These are phyloP conservation scores for Dasypogon diadema DNA, from an alignment of 2,888 invertebrate species.

Conservation along the genomic window DNA sequence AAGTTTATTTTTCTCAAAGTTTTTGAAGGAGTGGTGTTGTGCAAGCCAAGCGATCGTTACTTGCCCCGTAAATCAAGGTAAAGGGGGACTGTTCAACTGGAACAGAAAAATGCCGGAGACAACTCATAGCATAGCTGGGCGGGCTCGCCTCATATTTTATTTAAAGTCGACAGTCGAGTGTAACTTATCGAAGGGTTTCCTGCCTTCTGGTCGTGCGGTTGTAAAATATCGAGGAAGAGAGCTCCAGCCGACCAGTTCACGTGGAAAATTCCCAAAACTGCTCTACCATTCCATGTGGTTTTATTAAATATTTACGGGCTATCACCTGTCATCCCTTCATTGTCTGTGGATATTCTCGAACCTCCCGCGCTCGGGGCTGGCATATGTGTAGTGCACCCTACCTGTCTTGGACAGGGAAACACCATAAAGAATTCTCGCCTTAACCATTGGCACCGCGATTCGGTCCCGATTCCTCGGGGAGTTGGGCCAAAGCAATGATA, in stretches of 20 bases:
- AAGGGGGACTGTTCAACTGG: conserved; percentile 31
- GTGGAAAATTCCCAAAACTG: conserved; percentile 3
- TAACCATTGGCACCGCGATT: neutral
- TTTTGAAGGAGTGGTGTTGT: conserved; percentile 1
- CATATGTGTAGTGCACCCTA: neutral
- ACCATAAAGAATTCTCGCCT: conserved; percentile 8
- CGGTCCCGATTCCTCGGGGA: conserved; percentile 6
- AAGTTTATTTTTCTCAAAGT: conserved; percentile 7
- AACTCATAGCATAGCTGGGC: neutral
- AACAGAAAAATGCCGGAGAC: conserved; percentile 31
- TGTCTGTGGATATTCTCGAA: conserved; percentile 17
- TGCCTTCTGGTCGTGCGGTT: conserved; percentile 30
- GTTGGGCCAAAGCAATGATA: neutral
- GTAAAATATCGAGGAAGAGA: neutral
- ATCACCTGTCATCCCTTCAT: conserved; percentile 46
- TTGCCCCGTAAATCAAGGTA: conserved; percentile 36
- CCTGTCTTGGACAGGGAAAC: neutral
- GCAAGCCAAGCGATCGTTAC: neutral
- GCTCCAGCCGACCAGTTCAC: neutral
- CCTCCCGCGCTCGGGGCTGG: neutral
- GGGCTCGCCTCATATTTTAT: conserved; percentile 30
- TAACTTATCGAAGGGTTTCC: conserved; percentile 29
- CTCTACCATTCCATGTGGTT: neutral
- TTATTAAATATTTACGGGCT: conserved; percentile 41
- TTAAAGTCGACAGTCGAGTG: conserved; percentile 30